Conservation (phyloP, 1,140 invertebrate genomes). For the Lasaia peninsularis region DNA sequence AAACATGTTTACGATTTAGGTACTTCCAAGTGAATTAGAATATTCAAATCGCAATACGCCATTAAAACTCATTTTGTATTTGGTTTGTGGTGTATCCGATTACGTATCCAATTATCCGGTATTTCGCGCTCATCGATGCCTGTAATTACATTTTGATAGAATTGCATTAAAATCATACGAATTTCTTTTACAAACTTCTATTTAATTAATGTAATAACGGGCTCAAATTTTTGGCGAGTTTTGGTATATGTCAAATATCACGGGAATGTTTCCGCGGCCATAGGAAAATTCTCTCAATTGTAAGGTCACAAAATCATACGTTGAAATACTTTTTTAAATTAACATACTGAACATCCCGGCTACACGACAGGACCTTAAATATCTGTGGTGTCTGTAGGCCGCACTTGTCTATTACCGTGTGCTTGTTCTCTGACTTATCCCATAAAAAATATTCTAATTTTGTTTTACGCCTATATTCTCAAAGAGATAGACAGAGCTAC, state of each 20-base stretch:
- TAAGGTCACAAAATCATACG: not conserved
- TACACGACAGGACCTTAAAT: too few relatives aligned
- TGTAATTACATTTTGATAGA: conserved; percentile 72
- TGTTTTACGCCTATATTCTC: too few relatives aligned
- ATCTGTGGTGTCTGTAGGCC: too few relatives aligned
- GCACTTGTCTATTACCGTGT: too few relatives aligned
- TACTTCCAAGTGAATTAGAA: conserved; percentile 32
- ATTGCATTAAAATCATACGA: conserved; percentile 64
- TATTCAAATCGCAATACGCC: conserved; percentile 26
- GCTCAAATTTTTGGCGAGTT: conserved; percentile 49
- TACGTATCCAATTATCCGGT: conserved; percentile 69
- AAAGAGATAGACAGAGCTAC: too few relatives aligned
- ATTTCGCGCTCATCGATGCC: conserved; percentile 67
- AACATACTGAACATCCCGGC: not conserved
- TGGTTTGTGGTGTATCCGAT: conserved; percentile 46
- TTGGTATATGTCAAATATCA: conserved; percentile 1
- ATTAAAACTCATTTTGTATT: conserved; percentile 31
- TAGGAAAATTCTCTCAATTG: not conserved
- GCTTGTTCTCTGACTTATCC: too few relatives aligned
- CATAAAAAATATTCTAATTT: too few relatives aligned
- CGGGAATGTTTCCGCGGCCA: not conserved
- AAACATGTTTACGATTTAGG: conserved; percentile 4
- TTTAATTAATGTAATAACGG: conserved; percentile 69
- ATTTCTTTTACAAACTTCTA: conserved; percentile 60
- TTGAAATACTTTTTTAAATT: not conserved